Evolutionary conservation across 2,888 invertebrate species (phyloP), one percentile per base, ranked within the genome.

Genomic region (Drosophila setosimentum): DNA sequence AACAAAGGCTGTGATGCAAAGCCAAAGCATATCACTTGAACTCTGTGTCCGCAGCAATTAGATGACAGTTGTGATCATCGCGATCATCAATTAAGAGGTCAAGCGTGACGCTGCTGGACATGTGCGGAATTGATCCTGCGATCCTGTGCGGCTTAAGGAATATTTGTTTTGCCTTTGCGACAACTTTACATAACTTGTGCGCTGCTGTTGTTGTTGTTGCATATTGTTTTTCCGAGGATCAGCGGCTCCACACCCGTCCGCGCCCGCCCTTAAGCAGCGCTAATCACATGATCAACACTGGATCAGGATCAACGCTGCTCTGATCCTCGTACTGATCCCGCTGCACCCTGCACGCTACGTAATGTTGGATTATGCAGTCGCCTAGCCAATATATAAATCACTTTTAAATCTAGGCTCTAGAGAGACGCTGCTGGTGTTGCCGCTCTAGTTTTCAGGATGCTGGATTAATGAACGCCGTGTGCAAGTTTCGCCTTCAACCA

Each of bases 311-410:
- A 57, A 24, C 27, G 60, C 24, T 16, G 45, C 45, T 24, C 45
- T 45, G 68, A 69, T 87, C 78, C 86, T 50, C 49, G 58, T 11
- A 57, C 57, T 79, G 67, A 71, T 88, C 88, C 86, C 11, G 35
- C 18, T 51, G 21, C 45, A 45, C 24, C 13, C 45, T 53, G 53
- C 66, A 57, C 62, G 68, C 80, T 69, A 73, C 89, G 78, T 89
- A 87, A 87, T 87, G 75, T 87, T 87, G 89, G 90, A 86, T 90
- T 86, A 90, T 76, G 64, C 57, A 49, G 58, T 73, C 70, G 80
- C 51, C 53, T 37, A 55, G 65, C 51, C 62, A 66, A 71, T 61
- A 73, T 86, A 75, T 81, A 87, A 90, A 85, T 82, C 82, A 40
- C 75, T 63, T 75, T 74, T 78, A 68, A 78, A 80, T 80, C 78